Evolutionary conservation across 2,888 invertebrate genomes (phyloP).

Genomic region (Nasonia oneida): DNA sequence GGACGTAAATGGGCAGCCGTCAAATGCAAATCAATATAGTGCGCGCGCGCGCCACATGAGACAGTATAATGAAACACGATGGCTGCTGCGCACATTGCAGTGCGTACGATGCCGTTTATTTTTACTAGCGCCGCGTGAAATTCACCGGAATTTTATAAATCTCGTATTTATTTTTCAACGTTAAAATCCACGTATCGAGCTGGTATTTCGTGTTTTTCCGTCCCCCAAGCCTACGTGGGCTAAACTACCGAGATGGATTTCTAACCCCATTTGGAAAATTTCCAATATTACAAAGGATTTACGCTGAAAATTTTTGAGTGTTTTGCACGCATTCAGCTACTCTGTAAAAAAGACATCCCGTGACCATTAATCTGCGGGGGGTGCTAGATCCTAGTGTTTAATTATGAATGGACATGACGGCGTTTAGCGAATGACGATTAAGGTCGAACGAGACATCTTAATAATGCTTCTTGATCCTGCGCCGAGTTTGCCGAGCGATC

Average conservation of each 20-base stretch:
- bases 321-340: too few relatives aligned
- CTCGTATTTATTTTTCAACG: too few relatives aligned
- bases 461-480: conserved; percentile 28
- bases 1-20: conserved; percentile 33
- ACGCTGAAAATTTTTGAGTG: too few relatives aligned
- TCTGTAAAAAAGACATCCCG: neutral
- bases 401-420: conserved; percentile 26
- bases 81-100: neutral
- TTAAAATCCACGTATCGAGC: neutral
- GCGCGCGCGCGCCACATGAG: neutral
- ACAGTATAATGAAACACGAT: conserved; percentile 5
- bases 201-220: too few relatives aligned
- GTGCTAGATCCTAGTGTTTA: conserved; percentile 29
- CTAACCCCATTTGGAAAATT: too few relatives aligned
- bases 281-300: too few relatives aligned
- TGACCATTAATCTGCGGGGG: conserved; percentile 26
- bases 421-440: conserved; percentile 36
- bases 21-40: conserved; percentile 41
- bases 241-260: too few relatives aligned
- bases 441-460: conserved; percentile 41
- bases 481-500: conserved; percentile 39
- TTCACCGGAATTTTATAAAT: neutral
- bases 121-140: neutral
- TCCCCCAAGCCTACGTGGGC: too few relatives aligned
- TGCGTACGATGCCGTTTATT: neutral